Base-by-base conservation (phyloP, 2,113 vertebrate species). In the Dolichallabes microphthalmus region DNA sequence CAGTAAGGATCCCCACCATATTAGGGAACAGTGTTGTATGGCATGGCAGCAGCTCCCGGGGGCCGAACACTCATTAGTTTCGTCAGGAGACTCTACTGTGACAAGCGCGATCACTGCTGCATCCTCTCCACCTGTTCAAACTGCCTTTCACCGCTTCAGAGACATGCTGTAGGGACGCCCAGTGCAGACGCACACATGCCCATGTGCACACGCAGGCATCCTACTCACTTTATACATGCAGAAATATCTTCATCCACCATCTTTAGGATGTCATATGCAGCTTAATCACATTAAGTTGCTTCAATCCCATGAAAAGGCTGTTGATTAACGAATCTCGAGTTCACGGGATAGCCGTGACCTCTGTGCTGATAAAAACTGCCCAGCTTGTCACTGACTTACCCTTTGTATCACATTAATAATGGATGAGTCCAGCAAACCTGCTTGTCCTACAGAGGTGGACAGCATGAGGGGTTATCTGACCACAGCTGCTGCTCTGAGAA, bases 91-190 rank as follows among this genome's bases (percentile, higher is more conserved):
- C 94, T 93, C 94, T 93, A 93, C 91, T 80, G 93, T 95, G 95
- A 96, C 95, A 95, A 95, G 94, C 94, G 93, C 94, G 94, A 96
- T 95, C 95, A 94, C 93, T 61, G 92, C 92, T 94, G 91, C 95
- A 93, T 94, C 95, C 95, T 93, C 93, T 96, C 94, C 93, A 94
- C 95, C 94, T 95, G 94, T 94, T 96, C 94, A 93, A 93, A 93
- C 94, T 93, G 61, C 68, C 75, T 83, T 53, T 55, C 30, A 50
- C 50, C 15, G 61, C 61, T 69, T 68, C 50, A 45, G 50, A 69
- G 76, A 79, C 76, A 39, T 35, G 76, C 76, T 79, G 76, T 79
- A 39, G 76, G 39, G 76, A 79, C 55, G 7, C 55, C 32, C 55
- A 60, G 66, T 52, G 52, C 77, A 45, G 50, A 68, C 61, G 35